Conservation (phyloP, 2,797 vertebrate genomes). For the Periophthalmus magnuspinnatus region DNA sequence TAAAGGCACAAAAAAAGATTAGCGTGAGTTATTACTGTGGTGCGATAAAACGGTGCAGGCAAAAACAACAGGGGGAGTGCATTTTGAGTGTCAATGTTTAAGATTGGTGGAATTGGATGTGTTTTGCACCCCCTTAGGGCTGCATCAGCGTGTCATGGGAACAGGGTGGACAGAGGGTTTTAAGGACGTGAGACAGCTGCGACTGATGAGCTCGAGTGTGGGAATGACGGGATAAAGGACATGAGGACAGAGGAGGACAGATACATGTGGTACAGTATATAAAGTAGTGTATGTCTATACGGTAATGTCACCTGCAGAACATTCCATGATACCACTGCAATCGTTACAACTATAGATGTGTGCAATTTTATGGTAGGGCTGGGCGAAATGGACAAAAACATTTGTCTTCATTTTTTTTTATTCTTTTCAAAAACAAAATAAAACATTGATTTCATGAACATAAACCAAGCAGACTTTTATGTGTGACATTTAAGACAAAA, state of each 20-base stretch:
- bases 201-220: constrained; percentile 65
- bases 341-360: too few species aligned
- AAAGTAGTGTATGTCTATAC: neutral
- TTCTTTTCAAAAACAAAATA: too few species aligned
- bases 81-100: constrained; percentile 21
- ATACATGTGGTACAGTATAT: constrained; percentile 2
- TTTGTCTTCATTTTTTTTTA: too few species aligned
- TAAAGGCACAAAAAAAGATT: constrained; percentile 43
- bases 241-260: constrained; percentile 23
- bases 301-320: neutral
- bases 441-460: too few species aligned
- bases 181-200: constrained; percentile 47
- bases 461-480: too few species aligned
- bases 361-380: too few species aligned
- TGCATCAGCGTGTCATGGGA: constrained; percentile 59
- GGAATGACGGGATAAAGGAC: constrained; percentile 51
- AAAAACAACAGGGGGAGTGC: constrained; percentile 16
- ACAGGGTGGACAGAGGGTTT: constrained; percentile 49
- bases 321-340: neutral
- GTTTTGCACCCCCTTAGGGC: constrained; percentile 20
- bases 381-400: too few species aligned
- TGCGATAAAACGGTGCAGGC: constrained; percentile 25
- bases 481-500: too few species aligned
- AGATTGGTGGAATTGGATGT: constrained; percentile 23
- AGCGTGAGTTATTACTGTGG: constrained; percentile 64